A percentile compares a stretch with the other conserved stretches of the same genome.
Evolutionary conservation across 2,797 vertebrate species (phyloP).

Genomic region (Leptatherina wallacei): DNA sequence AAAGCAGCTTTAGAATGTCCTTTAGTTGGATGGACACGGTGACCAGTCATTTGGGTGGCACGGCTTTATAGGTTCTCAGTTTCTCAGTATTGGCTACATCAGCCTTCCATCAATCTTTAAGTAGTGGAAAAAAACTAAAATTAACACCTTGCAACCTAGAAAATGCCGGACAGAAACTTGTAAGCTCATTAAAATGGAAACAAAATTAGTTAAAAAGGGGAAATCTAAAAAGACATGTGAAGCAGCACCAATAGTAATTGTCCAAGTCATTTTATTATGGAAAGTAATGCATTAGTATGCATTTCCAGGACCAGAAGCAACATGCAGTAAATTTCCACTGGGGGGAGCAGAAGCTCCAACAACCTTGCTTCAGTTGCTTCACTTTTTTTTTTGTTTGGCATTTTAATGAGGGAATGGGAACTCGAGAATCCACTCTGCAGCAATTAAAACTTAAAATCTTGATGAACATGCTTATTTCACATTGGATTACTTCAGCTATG

Average conservation of each 20-base stretch:
- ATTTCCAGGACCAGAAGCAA: not conserved
- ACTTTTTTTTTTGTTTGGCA: constrained; percentile 18
- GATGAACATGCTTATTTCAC: constrained; percentile 66
- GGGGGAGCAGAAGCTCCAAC: constrained; percentile 51
- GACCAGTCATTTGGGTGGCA: constrained; percentile 2
- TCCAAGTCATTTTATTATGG: not conserved
- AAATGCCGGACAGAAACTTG: not conserved
- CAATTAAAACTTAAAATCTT: constrained; percentile 60
- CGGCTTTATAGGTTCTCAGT: not conserved
- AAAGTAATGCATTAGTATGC: not conserved
- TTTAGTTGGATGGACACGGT: not conserved
- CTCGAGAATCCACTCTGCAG: constrained; percentile 45
- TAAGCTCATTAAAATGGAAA: not conserved
- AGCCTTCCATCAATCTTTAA: constrained; percentile 3
- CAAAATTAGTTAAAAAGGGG: not conserved
- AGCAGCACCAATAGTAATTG: not conserved
- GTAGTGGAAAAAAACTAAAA: not conserved
- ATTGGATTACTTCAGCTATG: constrained; percentile 60
- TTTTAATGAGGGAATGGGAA: constrained; percentile 65
- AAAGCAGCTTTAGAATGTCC: constrained; percentile 47
- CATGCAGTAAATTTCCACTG: constrained; percentile 45
- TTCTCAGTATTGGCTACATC: not conserved
- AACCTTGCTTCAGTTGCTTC: constrained; percentile 9
- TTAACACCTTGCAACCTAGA: not conserved
- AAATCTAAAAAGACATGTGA: not conserved